These are phyloP conservation scores for Mirza zaza DNA, from an alignment of 2,113 vertebrate genomes.

Conservation along the genomic window DNA sequence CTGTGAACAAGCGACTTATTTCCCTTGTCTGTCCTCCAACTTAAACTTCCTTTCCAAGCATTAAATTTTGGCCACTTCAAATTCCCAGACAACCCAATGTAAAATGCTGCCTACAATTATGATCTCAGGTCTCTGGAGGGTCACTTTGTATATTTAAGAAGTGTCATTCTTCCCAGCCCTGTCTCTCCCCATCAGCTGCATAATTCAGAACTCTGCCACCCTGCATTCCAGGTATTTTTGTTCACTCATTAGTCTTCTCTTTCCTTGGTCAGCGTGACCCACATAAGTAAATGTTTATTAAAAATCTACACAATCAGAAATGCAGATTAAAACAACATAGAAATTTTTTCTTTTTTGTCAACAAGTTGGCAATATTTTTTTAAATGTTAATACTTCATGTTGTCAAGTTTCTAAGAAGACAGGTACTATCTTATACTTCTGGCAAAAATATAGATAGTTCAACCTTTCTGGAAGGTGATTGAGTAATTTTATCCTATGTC, in stretches of 20 bases:
- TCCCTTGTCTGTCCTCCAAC: not conserved
- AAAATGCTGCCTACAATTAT: not conserved
- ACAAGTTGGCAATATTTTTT: not conserved
- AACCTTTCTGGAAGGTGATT: constrained; percentile 6
- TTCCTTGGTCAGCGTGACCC: not conserved
- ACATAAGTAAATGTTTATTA: constrained; percentile 28
- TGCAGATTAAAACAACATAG: constrained; percentile 51
- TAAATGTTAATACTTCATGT: not conserved
- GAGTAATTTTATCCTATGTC: constrained; percentile 26
- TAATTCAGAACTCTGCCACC: not conserved
- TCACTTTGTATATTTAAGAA: not conserved
- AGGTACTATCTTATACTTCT: not conserved
- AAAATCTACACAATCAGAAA: constrained; percentile 38
- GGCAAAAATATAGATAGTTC: constrained; percentile 36
- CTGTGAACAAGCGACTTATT: not conserved
- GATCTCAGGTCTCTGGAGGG: not conserved
- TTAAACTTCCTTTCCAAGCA: not conserved
- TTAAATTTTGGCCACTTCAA: not conserved
- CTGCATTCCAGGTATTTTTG: constrained; percentile 17
- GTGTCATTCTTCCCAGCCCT: not conserved
- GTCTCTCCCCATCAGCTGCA: not conserved
- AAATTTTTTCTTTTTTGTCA: not conserved
- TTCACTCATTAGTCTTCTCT: constrained; percentile 31
- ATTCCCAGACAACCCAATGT: not conserved
- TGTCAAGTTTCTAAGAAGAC: constrained; percentile 39